Evolutionary conservation across 2,113 vertebrate genomes (phyloP), one percentile per base, ranked within the genome.

Genomic region (Pollachius pollachius): DNA sequence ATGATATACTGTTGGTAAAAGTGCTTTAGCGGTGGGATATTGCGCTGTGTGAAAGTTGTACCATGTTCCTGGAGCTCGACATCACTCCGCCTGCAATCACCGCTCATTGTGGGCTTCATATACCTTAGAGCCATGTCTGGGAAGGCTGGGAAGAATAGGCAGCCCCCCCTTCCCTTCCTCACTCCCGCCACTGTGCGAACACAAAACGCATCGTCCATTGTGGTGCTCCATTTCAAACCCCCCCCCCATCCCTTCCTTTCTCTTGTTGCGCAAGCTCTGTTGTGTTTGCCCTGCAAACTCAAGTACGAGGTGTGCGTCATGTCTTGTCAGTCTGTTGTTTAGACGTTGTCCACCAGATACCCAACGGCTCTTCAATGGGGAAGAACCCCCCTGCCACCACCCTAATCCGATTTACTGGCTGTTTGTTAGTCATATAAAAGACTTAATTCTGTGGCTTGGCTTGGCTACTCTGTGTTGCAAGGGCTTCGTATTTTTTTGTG

Each of bases 371-470:
- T 77, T 88, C 66, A 77, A 75, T 65, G 72, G 65, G 75, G 58
- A 69, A 62, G 52, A 69, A 74, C 27, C 8, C 41, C 41, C 8
- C 41, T 4, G 2, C 69, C 76, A 71, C 37, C 34, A 17, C 82
- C 78, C 64, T 88, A 87, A 90, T 87, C 83, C 78, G 60, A 88
- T 89, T 88, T 85, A 62, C 73, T 63, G 80, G 79, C 81, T 72
- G 81, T 88, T 86, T 86, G 77, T 84, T 59, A 81, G 80, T 74
- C 60, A 82, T 84, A 74, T 78, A 82, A 86, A 85, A 85, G 83
- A 72, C 69, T 84, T 66, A 80, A 80, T 78, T 81, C 80, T 74
- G 65, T 65, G 1, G 76, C 78, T 79, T 81, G 84, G 75, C 76
- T 81, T 74, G 83, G 70, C 70, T 77, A 8, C 64, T 48, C 54